phyloP scores from a whole-genome alignment of 1,140 invertebrate genomes.

The Dreissena rostriformis region DNA sequence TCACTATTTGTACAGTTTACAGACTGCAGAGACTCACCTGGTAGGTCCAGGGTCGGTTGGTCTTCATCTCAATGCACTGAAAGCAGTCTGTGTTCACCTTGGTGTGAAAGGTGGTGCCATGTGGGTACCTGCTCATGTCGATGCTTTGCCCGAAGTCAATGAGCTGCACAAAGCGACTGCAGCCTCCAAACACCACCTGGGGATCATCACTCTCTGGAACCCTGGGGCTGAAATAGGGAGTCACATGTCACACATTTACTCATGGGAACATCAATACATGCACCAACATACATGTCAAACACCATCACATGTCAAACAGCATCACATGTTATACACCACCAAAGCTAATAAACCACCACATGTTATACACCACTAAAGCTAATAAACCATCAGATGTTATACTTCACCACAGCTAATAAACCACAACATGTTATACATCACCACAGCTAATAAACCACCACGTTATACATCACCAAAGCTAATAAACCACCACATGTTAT shows the following conservation, averaged over 20 bases:
- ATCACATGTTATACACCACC: too few species aligned
- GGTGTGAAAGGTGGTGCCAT: slow-evolving; percentile 89
- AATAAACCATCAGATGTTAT: not conserved
- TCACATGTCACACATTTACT: too few species aligned
- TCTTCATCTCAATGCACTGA: slow-evolving; percentile 93
- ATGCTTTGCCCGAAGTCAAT: slow-evolving; percentile 95
- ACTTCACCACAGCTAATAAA: too few species aligned
- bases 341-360: not conserved
- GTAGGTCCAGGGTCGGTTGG: slow-evolving; percentile 94
- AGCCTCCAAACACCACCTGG: slow-evolving; percentile 66
- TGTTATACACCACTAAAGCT: too few species aligned
- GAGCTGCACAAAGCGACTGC: slow-evolving; percentile 84
- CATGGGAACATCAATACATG: too few species aligned
- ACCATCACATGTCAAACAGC: too few species aligned
- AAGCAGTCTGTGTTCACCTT: slow-evolving; percentile 89
- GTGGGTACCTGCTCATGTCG: slow-evolving; percentile 92
- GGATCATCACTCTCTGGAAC: slow-evolving; percentile 55
- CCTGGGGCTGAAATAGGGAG: slow-evolving; percentile 40
- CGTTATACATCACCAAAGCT: too few species aligned
- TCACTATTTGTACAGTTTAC: too few species aligned
- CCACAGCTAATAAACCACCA: too few species aligned
- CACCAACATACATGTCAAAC: too few species aligned
- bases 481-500: too few species aligned
- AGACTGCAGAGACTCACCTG: slow-evolving; percentile 82
- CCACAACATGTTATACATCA: too few species aligned